A percentile compares a stretch with the other conserved stretches of the same genome.
Conservation (phyloP, 92 coral and sea anemone genomes). For the Porites lobata region DNA sequence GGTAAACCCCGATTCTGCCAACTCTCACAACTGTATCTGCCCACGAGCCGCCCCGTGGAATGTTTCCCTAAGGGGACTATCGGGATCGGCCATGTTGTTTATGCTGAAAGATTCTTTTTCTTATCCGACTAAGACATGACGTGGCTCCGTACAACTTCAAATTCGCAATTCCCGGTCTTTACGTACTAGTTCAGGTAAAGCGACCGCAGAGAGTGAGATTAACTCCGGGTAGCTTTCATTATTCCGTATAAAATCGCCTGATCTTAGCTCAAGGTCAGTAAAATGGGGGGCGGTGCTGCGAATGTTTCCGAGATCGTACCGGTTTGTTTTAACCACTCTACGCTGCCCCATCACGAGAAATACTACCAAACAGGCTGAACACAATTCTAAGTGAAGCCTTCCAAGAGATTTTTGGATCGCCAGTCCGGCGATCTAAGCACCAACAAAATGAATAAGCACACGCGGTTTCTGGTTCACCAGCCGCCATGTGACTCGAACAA, state of each 20-base stretch:
- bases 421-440: not conserved
- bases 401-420: not conserved
- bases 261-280: conserved; percentile 17
- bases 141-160: too few relatives aligned
- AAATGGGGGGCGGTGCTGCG: conserved; percentile 28
- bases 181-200: not conserved
- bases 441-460: conserved; percentile 1
- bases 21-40: not conserved
- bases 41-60: too few relatives aligned
- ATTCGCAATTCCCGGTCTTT: too few relatives aligned
- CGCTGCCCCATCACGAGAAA: not conserved
- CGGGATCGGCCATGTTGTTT: not conserved
- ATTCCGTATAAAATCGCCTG: conserved; percentile 13
- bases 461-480: conserved; percentile 11
- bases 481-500: conserved; percentile 8
- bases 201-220: not conserved
- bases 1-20: not conserved
- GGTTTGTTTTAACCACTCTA: conserved; percentile 20
- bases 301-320: not conserved
- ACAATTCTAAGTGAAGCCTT: not conserved
- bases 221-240: not conserved
- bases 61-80: too few relatives aligned
- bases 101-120: not conserved
- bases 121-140: too few relatives aligned
- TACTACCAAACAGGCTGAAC: not conserved